Base-by-base conservation (phyloP, 1,140 invertebrate species). In the Drosophila asahinai region DNA sequence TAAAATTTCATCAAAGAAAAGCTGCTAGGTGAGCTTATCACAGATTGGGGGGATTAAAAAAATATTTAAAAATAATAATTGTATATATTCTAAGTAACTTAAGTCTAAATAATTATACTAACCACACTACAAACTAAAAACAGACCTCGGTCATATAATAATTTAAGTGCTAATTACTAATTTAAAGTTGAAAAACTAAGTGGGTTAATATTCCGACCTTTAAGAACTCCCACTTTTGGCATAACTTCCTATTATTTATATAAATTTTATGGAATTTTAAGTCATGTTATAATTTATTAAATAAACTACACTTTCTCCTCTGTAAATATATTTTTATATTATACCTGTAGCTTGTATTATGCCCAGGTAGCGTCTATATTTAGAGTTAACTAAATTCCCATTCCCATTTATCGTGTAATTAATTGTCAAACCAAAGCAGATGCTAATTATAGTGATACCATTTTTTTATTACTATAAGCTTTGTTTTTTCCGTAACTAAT, bases 391-490 rank as follows among this genome's bases (percentile, higher is more conserved):
- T 33, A 42, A 59, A 14, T 30, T 68, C 36, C 27, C 38, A 47
- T 52, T 36, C n/a, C 19, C 36, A 52, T 51, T 55, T 30, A 19
- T 47, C 17, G 4, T 22, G n/a, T 33, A 25, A 54, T 47, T 70
- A 40, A 55, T 52, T 33, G 22, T 30, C 19, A 36, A 11, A 6
- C 40, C 33, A 45, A 40, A 47, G 30, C n/a, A 40, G 33, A 43
- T n/a, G 11, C 17, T 54, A 74, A 73, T 74, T 52, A 40, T 38
- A 76, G 40, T 51, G 47, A 65, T 77, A 51, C 12, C 33, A 77
- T n/a, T 47, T 73, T 57, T 14, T 15, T 22, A 55, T 27, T 36
- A 27, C 45, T 45, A 22, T 45, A 57, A 60, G 62, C 52, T 76
- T 76, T 76, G 72, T 66, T 60, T 42, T 57, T 57, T 19, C 27